Percentiles rank a stretch among this genome's conserved stretches.
Conservation (phyloP, 2,888 invertebrate genomes). For the Calliopum simillimum region DNA sequence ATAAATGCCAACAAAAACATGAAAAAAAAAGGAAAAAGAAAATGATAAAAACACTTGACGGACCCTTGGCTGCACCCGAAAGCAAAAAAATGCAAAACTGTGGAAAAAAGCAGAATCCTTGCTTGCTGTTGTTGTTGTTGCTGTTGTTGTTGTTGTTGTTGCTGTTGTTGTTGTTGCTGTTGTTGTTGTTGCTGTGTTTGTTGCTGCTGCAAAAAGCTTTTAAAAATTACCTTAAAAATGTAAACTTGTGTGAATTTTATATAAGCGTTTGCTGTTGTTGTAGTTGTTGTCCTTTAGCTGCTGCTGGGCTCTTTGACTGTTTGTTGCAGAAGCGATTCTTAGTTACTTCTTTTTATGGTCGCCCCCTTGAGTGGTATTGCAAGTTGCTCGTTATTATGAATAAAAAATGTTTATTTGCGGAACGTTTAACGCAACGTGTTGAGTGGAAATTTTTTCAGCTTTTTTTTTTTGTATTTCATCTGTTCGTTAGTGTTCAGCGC, state of each 20-base stretch:
- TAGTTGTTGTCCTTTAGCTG: conserved; percentile 43
- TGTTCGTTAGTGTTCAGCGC: background rate
- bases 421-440: conserved; percentile 53
- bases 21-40: conserved; percentile 35
- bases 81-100: background rate
- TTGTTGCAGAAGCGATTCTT: conserved; percentile 34
- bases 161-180: too few relatives aligned
- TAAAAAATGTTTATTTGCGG: conserved; percentile 60
- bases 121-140: background rate
- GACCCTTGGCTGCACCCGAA: conserved; percentile 25
- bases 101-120: background rate
- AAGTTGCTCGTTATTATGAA: conserved; percentile 56
- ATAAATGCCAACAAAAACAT: conserved; percentile 26
- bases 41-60: conserved; percentile 35
- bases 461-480: conserved; percentile 4
- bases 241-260: conserved; percentile 32
- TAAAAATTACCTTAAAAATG: conserved; percentile 28
- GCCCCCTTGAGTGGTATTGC: conserved; percentile 58
- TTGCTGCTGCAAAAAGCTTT: background rate
- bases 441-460: conserved; percentile 33
- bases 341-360: conserved; percentile 41
- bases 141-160: too few relatives aligned
- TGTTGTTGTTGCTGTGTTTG: too few relatives aligned
- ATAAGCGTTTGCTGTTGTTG: conserved; percentile 31
- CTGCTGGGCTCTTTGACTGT: conserved; percentile 25